These are phyloP conservation scores for Hetaerina titia DNA, from an alignment of 2,888 invertebrate species.

Conservation along the genomic window DNA sequence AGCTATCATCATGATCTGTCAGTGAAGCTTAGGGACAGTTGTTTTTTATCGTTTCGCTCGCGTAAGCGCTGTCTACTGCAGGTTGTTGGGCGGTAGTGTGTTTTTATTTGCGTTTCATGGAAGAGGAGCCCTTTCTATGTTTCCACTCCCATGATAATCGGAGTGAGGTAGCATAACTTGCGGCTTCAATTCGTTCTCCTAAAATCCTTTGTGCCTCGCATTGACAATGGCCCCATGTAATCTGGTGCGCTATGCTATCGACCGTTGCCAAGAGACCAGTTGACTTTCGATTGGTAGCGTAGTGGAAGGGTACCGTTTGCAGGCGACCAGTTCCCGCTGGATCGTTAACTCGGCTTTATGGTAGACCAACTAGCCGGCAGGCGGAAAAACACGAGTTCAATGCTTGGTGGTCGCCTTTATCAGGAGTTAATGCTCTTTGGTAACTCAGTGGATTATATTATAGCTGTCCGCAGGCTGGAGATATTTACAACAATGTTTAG, in stretches of 20 bases:
- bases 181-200: not conserved
- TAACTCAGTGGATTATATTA: not conserved
- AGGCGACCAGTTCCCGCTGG: not conserved
- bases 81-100: not conserved
- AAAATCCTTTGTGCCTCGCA: not conserved
- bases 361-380: conserved; percentile 19
- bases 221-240: conserved; percentile 1
- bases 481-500: not conserved
- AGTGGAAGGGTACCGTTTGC: conserved; percentile 4
- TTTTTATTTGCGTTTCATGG: not conserved
- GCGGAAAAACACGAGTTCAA: conserved; percentile 43
- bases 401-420: not conserved
- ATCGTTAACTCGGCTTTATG: conserved; percentile 54
- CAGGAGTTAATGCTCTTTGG: not conserved
- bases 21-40: no score
- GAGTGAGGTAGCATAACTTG: not conserved
- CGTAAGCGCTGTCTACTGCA: not conserved
- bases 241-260: conserved; percentile 56
- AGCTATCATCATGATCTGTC: no score
- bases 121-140: not conserved
- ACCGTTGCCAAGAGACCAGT: conserved; percentile 62
- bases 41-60: not conserved
- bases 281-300: conserved; percentile 61
- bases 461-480: no score
- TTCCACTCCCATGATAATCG: not conserved